Evolutionary conservation across 1,140 invertebrate genomes (phyloP), one percentile per base, ranked within the genome.

Genomic region (Cataglyphis hispanica): DNA sequence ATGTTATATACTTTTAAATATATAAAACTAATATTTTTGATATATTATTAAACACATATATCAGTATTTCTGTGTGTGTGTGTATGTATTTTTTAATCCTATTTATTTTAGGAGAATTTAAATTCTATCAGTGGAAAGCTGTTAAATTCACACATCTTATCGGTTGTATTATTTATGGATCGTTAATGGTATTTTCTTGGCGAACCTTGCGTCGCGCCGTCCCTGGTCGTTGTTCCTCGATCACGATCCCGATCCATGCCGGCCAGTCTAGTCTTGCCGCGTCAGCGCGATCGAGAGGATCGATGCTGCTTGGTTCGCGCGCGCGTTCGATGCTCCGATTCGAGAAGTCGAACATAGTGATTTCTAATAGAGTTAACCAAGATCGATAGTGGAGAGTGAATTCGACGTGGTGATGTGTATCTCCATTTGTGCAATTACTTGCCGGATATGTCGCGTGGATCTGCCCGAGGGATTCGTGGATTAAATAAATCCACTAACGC

Each of bases 211-310:
- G 31, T 84, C 74, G 40, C 7, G 84, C 76, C 89, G 89, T 61
- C 19, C 89, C 89, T 89, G 89, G 43, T 64, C 31, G 80, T 88
- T 89, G 86, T 78, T 81, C 80, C 85, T 90, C 87, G 90, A 91
- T 91, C 90, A 64, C 87, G 89, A 91, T 91, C 89, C 67, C 85
- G 90, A 90, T 90, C 90, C 89, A 90, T 90, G 90, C 87, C 76
- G 89, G 85, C 64, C 87, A 91, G 90, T 91, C 90, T 88, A 91
- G 90, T 91, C 90, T 88, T 77, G 80, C 87, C 90, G 90, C 87
- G 89, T 87, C 87, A 87, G 89, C 90, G 78, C 90, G 89, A 91
- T 91, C 89, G 90, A 87, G 70, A 85, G 89, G 89, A 87, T 91
- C 90, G 90, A 90, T 89, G 88, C 46, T 56, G 72, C 19, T 25